A percentile compares a stretch with the other conserved stretches of the same genome.
These are phyloP conservation scores for Pangasius djambal DNA, from an alignment of 2,797 vertebrate genomes.

Conservation along the genomic window DNA sequence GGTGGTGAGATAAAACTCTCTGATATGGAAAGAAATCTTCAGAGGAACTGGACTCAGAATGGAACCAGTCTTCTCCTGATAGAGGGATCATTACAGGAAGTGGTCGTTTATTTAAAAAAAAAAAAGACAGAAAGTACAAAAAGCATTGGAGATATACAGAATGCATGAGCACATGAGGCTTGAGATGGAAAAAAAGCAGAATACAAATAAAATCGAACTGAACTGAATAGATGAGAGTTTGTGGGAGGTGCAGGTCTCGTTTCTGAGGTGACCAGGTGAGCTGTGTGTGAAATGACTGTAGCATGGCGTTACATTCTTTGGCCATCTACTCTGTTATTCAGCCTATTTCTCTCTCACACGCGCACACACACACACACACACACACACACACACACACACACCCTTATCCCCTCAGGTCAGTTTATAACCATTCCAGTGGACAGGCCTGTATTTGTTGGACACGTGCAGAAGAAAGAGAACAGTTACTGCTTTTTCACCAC, in stretches of 20 bases:
- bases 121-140: not conserved
- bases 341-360: not conserved
- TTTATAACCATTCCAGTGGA: not conserved
- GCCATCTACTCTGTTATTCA: not conserved
- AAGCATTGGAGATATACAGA: not conserved
- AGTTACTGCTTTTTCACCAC: not conserved
- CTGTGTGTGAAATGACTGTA: not conserved
- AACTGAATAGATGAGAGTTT: not conserved
- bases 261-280: not conserved
- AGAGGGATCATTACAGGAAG: not conserved
- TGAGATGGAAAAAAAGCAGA: not conserved
- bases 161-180: not conserved
- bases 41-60: not conserved
- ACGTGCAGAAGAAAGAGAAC: constrained; percentile 14
- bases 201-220: too few relatives aligned
- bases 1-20: not conserved
- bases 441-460: constrained; percentile 12
- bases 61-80: not conserved
- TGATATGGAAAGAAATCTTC: not conserved
- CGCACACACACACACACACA: not conserved
- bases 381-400: constrained; percentile 8
- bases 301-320: not conserved
- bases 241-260: not conserved
- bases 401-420: constrained; percentile 14
- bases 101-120: too few relatives aligned